These are phyloP conservation scores for Festucalex cinctus DNA, from an alignment of 2,113 vertebrate species.

Conservation along the genomic window DNA sequence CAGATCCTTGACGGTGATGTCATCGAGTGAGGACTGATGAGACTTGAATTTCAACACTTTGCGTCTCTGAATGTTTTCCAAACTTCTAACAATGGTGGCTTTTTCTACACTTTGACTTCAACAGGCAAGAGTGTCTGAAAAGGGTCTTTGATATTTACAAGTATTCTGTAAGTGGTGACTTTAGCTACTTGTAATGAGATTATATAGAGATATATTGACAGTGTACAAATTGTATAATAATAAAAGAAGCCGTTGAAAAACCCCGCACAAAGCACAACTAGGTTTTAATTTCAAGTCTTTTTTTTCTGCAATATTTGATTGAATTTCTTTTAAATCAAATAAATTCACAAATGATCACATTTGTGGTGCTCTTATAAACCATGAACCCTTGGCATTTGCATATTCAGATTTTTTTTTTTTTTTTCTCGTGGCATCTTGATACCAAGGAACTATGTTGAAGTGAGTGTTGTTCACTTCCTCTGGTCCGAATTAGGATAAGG, in stretches of 20 bases:
- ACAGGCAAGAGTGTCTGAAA: conserved; percentile 30
- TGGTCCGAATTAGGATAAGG: background rate
- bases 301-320: conserved; percentile 66
- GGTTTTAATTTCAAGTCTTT: conserved; percentile 73
- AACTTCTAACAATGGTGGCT: conserved; percentile 43
- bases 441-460: too few species aligned
- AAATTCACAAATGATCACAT: background rate
- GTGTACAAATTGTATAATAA: conserved; percentile 70
- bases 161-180: conserved; percentile 56
- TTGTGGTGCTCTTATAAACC: background rate
- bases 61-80: conserved; percentile 74
- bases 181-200: conserved; percentile 60
- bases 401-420: background rate
- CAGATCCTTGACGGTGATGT: conserved; percentile 33
- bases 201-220: conserved; percentile 44
- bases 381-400: background rate
- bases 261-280: conserved; percentile 75
- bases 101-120: conserved; percentile 64
- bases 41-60: conserved; percentile 73
- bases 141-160: conserved; percentile 60
- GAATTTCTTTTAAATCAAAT: conserved; percentile 23
- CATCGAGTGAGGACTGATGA: conserved; percentile 21
- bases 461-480: background rate
- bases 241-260: conserved; percentile 65
- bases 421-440: background rate